Evolutionary conservation across 2,797 vertebrate species (phyloP).

Genomic region (Oreochromis grahami): DNA sequence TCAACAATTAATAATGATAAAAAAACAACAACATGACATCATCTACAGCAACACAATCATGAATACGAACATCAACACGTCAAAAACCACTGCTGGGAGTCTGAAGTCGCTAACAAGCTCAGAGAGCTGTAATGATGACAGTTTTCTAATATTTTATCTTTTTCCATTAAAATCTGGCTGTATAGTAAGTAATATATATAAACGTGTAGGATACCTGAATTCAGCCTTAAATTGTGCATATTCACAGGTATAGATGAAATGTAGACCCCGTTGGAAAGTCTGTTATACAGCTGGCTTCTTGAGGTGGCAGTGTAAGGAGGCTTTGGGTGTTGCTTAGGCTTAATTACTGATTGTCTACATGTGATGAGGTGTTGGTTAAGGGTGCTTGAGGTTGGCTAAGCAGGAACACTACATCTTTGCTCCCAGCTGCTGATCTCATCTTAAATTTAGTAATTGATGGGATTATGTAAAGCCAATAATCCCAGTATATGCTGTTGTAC

Average conservation of each 20-base stretch:
- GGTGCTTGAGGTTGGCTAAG: neutral
- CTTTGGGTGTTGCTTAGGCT: neutral
- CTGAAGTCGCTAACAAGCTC: neutral
- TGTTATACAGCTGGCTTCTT: neutral
- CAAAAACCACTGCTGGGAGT: constrained; percentile 43
- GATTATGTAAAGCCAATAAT: neutral
- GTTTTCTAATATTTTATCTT: neutral
- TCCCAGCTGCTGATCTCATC: neutral
- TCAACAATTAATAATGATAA: neutral
- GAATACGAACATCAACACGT: neutral
- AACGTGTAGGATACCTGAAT: neutral
- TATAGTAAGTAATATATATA: neutral
- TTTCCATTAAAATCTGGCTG: neutral
- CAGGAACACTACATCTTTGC: neutral
- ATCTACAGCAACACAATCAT: neutral
- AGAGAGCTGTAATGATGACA: neutral
- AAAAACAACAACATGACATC: neutral
- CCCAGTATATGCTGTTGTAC: neutral
- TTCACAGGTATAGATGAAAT: neutral
- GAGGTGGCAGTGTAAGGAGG: neutral
- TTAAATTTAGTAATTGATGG: neutral
- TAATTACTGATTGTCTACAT: neutral
- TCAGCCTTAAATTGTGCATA: neutral
- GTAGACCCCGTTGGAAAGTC: neutral
- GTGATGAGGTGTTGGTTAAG: neutral